Conservation (phyloP, 2,797 vertebrate genomes). For the Mastacembelus armatus region DNA sequence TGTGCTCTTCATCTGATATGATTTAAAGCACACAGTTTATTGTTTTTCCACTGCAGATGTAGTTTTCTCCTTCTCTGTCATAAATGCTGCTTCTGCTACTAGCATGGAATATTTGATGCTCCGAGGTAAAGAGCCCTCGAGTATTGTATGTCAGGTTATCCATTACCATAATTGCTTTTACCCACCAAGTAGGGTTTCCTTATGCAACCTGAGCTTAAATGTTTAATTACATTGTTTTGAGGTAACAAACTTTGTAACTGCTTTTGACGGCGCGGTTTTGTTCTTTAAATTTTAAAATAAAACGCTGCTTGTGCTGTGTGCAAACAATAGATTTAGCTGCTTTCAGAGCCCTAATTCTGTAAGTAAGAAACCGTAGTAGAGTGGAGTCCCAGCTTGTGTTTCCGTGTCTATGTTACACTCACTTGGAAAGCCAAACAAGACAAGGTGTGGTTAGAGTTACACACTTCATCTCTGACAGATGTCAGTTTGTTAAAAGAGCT, state of each 20-base stretch:
- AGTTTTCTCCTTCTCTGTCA: constrained; percentile 51
- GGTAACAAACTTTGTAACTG: constrained; percentile 77
- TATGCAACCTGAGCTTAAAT: constrained; percentile 81
- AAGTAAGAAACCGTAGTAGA: constrained; percentile 69
- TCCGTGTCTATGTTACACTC: constrained; percentile 83
- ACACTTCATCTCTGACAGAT: constrained; percentile 81
- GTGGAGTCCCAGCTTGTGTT: constrained; percentile 76
- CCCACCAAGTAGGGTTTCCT: constrained; percentile 82
- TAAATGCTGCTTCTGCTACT: constrained; percentile 62
- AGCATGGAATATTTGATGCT: constrained; percentile 77
- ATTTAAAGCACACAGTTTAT: constrained; percentile 23
- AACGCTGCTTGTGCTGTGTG: constrained; percentile 52
- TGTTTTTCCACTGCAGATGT: constrained; percentile 41
- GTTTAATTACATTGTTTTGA: constrained; percentile 85
- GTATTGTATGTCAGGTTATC: constrained; percentile 85
- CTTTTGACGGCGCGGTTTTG: constrained; percentile 63
- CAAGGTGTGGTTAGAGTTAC: constrained; percentile 82
- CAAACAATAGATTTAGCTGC: constrained; percentile 65
- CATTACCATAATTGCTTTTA: constrained; percentile 88
- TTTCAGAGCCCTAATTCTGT: constrained; percentile 69
- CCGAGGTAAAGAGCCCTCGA: constrained; percentile 76
- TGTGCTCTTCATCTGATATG: neutral
- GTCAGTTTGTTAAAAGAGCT: constrained; percentile 78
- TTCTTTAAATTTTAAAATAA: constrained; percentile 74
- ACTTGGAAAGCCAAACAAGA: constrained; percentile 76